Evolutionary conservation across 64 coral and sea anemone genomes (phyloP), one percentile per base, ranked within the genome.

Genomic region (Actinia tenebrosa): DNA sequence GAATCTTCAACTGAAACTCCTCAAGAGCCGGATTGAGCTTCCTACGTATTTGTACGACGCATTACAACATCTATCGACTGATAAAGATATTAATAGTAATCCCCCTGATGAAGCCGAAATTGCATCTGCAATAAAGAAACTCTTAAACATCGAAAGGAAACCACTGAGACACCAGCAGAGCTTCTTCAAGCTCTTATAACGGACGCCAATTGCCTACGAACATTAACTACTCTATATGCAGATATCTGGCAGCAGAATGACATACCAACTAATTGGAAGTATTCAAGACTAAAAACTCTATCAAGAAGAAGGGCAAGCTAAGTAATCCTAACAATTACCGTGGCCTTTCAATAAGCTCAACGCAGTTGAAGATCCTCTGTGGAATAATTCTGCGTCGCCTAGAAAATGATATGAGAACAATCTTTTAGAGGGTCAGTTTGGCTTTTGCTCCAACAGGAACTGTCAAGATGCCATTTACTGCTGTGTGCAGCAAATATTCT

Each of bases 231-330:
- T 23, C 72, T 78, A 5, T 78, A 78, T 78, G 23, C 72, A 78
- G 72, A 78, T 78, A 78, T 78, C 72, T 78, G 72, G 72, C 72
- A 78, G 23, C 72, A 78, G 15, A 78, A 78, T 6, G 72, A 78
- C 7, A 78, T 78, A 78, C 72, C 72, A 78, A 6, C 72, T 45
- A 78, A 11, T 23, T 78, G 72, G 72, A 78, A 78, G 25, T 78
- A 37, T n/a, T 78, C 72, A 2, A 78, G 72, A 26, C 43, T 78
- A 5, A 78, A 78, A 37, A 23, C 72, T 78, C 43, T 78, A 4
- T 78, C 25, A 78, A 78, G n/a, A 78, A 78, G 3, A 78, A 78
- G 26, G 72, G 72, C 15, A 78, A 78, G 15, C 2, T 26, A 16
- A 78, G 15, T 45, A n/a, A 78, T 78, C 72, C 72, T 42, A 78